phyloP scores from a whole-genome alignment of 2,888 invertebrate genomes.

The Macrosoma leucophasiata region DNA sequence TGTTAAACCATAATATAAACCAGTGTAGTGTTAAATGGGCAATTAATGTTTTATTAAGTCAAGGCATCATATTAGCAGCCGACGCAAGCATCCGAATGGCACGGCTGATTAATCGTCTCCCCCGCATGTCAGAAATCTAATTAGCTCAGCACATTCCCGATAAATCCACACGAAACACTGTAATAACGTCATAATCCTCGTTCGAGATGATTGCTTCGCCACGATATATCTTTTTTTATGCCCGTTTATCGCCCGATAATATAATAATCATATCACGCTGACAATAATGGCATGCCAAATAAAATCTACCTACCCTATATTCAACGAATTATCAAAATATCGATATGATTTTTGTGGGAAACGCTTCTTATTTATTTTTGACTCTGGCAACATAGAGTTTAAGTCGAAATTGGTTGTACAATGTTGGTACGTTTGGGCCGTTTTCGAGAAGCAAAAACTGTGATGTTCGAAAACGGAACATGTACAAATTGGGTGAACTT shows the following conservation, averaged over 20 bases:
- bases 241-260: slow-evolving; percentile 71
- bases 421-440: slow-evolving; percentile 28
- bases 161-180: slow-evolving; percentile 62
- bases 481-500: slow-evolving; percentile 71
- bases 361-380: slow-evolving; percentile 8
- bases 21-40: too few species aligned
- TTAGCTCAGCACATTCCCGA: slow-evolving; percentile 51
- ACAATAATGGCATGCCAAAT: slow-evolving; percentile 72
- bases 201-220: slow-evolving; percentile 60
- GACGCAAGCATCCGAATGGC: slow-evolving; percentile 29
- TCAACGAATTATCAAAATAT: slow-evolving; percentile 37
- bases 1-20: too few species aligned
- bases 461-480: slow-evolving; percentile 62
- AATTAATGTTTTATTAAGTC: too few species aligned
- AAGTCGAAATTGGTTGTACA: slow-evolving; percentile 16
- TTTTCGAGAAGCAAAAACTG: slow-evolving; percentile 37
- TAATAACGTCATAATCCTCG: slow-evolving; percentile 62
- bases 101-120: slow-evolving; percentile 32
- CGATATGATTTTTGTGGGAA: slow-evolving; percentile 32
- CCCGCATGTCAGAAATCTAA: slow-evolving; percentile 38
- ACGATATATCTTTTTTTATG: slow-evolving; percentile 70
- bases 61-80: slow-evolving; percentile 20
- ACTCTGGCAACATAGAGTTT: slow-evolving; percentile 14
- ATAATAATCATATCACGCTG: slow-evolving; percentile 72
- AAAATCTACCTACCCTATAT: slow-evolving; percentile 68